Conservation (phyloP, 1,140 invertebrate genomes). For the Eupristina koningsbergeri region DNA sequence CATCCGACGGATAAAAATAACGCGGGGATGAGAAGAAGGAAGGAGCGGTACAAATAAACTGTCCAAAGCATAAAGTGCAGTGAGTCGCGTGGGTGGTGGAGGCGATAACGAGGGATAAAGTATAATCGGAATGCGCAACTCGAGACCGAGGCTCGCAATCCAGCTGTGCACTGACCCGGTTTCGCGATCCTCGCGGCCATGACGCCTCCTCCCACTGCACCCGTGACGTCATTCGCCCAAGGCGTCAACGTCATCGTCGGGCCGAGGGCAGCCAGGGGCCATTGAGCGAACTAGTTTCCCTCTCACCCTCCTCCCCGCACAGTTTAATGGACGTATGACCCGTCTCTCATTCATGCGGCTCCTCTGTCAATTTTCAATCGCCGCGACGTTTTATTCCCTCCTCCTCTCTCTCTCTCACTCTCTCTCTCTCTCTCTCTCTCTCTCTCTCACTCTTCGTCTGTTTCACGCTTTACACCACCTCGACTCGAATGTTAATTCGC, state of each 20-base stretch:
- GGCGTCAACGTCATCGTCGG: conserved; percentile 38
- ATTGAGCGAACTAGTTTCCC: conserved; percentile 57
- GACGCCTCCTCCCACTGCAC: conserved; percentile 62
- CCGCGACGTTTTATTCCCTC: not conserved
- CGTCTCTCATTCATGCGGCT: conserved; percentile 66
- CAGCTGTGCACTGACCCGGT: conserved; percentile 62
- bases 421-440: too few relatives aligned
- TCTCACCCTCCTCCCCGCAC: conserved; percentile 25
- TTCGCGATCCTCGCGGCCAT: conserved; percentile 55
- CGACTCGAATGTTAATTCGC: not conserved
- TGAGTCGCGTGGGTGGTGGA: not conserved
- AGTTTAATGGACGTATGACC: conserved; percentile 66
- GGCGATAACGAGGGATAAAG: conserved; percentile 20
- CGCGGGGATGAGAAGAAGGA: not conserved
- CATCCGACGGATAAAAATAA: not conserved
- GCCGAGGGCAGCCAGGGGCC: conserved; percentile 38
- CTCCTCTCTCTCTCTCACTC: too few relatives aligned
- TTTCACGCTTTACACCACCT: too few relatives aligned
- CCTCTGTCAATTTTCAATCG: not conserved
- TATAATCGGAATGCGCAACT: conserved; percentile 40
- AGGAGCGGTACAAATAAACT: conserved; percentile 10
- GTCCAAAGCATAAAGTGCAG: not conserved
- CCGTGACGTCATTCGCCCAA: conserved; percentile 41
- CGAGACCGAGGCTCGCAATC: not conserved
- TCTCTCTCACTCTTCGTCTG: too few relatives aligned